These are phyloP conservation scores for Poecile montanus DNA, from an alignment of 2,797 vertebrate species.

Conservation along the genomic window DNA sequence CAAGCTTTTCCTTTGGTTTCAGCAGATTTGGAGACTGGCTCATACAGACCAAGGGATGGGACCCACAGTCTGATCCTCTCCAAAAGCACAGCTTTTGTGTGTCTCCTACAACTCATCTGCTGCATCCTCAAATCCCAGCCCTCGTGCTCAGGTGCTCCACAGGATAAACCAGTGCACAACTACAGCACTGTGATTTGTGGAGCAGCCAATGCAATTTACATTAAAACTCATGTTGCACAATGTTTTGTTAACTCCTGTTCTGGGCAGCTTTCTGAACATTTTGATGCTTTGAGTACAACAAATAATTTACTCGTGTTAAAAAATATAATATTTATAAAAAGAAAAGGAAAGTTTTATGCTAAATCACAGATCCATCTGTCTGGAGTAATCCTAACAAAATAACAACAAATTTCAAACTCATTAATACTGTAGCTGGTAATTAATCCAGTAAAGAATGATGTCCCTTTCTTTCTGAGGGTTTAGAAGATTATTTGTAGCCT, in stretches of 20 bases:
- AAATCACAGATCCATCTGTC: slow-evolving; percentile 15
- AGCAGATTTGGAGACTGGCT: neutral
- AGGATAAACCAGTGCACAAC: neutral
- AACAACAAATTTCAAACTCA: neutral
- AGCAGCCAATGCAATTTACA: neutral
- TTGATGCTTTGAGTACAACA: neutral
- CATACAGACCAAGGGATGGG: fast-evolving
- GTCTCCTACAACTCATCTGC: neutral
- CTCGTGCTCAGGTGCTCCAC: neutral
- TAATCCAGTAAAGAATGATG: neutral
- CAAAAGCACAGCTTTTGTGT: neutral
- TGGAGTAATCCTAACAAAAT: slow-evolving; percentile 1
- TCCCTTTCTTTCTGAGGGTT: neutral
- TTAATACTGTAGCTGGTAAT: neutral
- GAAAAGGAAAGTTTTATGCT: neutral
- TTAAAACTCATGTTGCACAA: neutral
- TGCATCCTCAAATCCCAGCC: neutral
- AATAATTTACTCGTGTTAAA: neutral
- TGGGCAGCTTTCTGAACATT: slow-evolving; percentile 5
- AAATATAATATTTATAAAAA: neutral
- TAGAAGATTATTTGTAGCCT: neutral
- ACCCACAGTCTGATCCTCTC: neutral
- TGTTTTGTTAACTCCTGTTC: neutral
- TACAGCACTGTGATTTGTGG: neutral
- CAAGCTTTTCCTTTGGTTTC: neutral